These are phyloP conservation scores for Synanthedon andrenaeformis DNA, from an alignment of 2,888 invertebrate species.

Conservation along the genomic window DNA sequence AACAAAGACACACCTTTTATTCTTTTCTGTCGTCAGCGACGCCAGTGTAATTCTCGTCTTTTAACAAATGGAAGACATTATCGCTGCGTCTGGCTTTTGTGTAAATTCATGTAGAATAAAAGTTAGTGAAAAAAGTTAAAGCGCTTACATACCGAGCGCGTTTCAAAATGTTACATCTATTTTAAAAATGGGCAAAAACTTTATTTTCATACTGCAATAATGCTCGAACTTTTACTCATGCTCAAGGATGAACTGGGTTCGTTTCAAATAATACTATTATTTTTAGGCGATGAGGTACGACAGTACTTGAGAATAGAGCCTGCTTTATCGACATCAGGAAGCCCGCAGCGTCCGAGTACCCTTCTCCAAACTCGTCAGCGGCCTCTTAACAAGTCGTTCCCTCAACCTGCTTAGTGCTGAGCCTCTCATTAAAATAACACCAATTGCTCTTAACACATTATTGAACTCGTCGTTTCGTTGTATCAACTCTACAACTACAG, in stretches of 20 bases:
- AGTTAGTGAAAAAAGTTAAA: conserved; percentile 50
- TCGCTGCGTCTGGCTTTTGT: conserved; percentile 57
- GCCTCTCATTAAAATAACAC: conserved; percentile 5
- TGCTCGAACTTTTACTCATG: conserved; percentile 18
- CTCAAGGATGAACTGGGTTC: background rate
- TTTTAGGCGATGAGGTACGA: too few relatives aligned
- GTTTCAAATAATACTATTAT: background rate
- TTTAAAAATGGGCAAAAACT: conserved; percentile 34
- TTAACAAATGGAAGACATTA: conserved; percentile 65
- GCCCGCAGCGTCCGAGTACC: conserved; percentile 22
- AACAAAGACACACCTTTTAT: conserved; percentile 56
- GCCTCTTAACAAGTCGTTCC: conserved; percentile 22
- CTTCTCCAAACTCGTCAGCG: conserved; percentile 24
- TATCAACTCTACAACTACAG: background rate
- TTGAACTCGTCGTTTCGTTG: background rate
- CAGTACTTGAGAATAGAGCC: background rate
- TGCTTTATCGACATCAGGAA: conserved; percentile 22
- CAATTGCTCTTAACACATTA: background rate
- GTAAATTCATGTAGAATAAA: conserved; percentile 60
- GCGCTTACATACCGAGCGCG: conserved; percentile 40
- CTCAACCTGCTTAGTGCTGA: conserved; percentile 21
- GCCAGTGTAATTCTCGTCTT: conserved; percentile 55
- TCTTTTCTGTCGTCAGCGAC: conserved; percentile 50
- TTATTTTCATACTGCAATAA: conserved; percentile 12
- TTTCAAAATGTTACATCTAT: conserved; percentile 44